phyloP scores from a whole-genome alignment of 1,140 invertebrate species.

The Meloidogyne chitwoodi region DNA sequence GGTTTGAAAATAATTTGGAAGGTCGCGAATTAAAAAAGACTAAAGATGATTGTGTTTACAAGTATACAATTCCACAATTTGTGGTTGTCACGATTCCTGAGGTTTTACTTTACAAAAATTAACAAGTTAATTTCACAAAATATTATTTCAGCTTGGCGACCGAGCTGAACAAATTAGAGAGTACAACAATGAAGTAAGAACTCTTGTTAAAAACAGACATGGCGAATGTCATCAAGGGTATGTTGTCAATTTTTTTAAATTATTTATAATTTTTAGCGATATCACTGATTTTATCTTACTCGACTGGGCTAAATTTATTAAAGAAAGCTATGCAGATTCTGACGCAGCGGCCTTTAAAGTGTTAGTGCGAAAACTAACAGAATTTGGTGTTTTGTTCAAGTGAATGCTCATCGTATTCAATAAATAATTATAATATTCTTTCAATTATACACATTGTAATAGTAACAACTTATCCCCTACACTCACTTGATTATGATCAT shows the following conservation, averaged over 20 bases:
- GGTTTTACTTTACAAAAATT: neutral
- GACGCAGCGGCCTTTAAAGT: neutral
- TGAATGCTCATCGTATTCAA: neutral
- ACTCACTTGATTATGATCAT: no score
- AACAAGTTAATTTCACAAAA: neutral
- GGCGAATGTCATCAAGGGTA: neutral
- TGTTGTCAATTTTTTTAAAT: neutral
- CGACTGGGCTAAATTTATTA: slow-evolving; percentile 2
- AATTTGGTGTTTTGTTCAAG: slow-evolving; percentile 1
- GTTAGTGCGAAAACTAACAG: neutral
- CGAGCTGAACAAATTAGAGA: neutral
- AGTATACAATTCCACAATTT: slow-evolving; percentile 1
- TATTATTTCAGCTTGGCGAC: neutral
- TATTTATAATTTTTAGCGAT: neutral
- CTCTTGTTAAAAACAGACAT: neutral
- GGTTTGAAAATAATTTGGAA: neutral
- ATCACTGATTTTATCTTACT: neutral
- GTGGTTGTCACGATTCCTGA: slow-evolving; percentile 7
- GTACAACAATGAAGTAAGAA: slow-evolving; percentile 1
- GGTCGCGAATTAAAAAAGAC: neutral
- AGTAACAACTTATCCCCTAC: neutral
- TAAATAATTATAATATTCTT: neutral
- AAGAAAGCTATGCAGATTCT: neutral
- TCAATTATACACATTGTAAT: neutral
- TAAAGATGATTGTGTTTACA: neutral